Evolutionary conservation across 2,797 vertebrate genomes (phyloP).

Genomic region (Notamacropus eugenii): DNA sequence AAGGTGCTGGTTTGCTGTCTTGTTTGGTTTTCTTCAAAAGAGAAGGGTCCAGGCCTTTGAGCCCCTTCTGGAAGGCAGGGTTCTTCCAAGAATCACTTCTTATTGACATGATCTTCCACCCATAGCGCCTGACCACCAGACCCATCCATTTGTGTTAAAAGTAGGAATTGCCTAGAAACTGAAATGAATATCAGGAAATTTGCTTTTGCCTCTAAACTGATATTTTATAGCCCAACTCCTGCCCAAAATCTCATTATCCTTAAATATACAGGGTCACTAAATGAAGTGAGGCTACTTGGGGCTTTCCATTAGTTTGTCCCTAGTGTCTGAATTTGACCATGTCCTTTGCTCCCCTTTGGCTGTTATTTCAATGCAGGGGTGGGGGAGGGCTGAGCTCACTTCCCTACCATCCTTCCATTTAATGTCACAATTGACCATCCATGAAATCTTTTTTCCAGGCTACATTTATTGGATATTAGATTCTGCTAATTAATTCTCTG

Average conservation of each 20-base stretch:
- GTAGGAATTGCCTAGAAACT: conserved; percentile 80
- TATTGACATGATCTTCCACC: conserved; percentile 62
- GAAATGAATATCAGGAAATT: conserved; percentile 80
- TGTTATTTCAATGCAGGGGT: conserved; percentile 72
- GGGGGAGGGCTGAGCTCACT: conserved; percentile 43
- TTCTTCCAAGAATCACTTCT: conserved; percentile 70
- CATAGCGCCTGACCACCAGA: conserved; percentile 67
- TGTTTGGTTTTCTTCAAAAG: neutral
- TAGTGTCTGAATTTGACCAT: conserved; percentile 67
- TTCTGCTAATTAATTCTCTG: conserved; percentile 93
- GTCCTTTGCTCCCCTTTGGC: conserved; percentile 62
- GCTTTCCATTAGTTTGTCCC: conserved; percentile 77
- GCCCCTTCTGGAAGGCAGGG: conserved; percentile 58
- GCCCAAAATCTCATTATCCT: conserved; percentile 78
- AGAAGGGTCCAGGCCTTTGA: neutral
- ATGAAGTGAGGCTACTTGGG: conserved; percentile 72
- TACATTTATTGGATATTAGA: conserved; percentile 91
- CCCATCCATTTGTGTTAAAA: conserved; percentile 76
- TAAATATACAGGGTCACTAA: conserved; percentile 75
- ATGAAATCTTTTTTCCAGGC: conserved; percentile 82
- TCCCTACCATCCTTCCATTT: conserved; percentile 75
- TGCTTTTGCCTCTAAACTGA: conserved; percentile 78
- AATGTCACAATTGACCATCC: conserved; percentile 85
- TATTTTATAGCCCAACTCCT: conserved; percentile 80
- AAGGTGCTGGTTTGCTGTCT: conserved; percentile 54